Evolutionary conservation across 2,888 invertebrate species (phyloP).

Genomic region (Scrobipalpa costella): DNA sequence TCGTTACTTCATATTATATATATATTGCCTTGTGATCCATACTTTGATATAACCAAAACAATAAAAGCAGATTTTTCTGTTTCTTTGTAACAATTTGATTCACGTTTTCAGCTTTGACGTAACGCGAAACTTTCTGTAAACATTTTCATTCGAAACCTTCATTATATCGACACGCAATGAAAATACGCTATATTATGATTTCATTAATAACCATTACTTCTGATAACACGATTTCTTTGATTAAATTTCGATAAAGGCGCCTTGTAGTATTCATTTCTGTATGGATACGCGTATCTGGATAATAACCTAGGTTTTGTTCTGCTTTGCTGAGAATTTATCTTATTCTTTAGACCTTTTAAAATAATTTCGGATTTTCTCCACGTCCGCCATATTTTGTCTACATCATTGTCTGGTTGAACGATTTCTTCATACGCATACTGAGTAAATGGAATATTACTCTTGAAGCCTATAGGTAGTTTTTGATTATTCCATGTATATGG

Average conservation of each 20-base stretch:
- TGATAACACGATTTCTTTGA: constrained; percentile 1
- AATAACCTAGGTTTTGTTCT: neutral
- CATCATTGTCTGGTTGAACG: neutral
- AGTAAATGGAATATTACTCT: neutral
- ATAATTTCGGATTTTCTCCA: constrained; percentile 33
- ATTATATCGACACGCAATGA: too few relatives aligned
- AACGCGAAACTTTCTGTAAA: too few relatives aligned
- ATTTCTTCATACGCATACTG: constrained; percentile 15
- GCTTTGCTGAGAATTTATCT: neutral
- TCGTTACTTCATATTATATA: too few relatives aligned
- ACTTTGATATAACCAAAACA: too few relatives aligned
- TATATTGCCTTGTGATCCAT: too few relatives aligned
- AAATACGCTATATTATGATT: neutral
- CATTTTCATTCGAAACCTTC: too few relatives aligned
- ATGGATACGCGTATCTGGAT: too few relatives aligned
- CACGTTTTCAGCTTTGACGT: too few relatives aligned
- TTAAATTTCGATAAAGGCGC: neutral
- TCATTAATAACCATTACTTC: constrained; percentile 5
- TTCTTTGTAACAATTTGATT: too few relatives aligned
- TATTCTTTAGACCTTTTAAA: neutral
- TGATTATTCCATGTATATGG: neutral
- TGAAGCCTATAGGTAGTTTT: neutral
- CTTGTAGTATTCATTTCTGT: neutral
- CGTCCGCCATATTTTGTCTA: constrained; percentile 35
- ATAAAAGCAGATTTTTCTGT: too few relatives aligned